Percentiles rank a stretch among this genome's conserved stretches.
These are phyloP conservation scores for Lytechinus pictus DNA, from an alignment of 35 echinoderm and acorn worm genomes.

Conservation along the genomic window DNA sequence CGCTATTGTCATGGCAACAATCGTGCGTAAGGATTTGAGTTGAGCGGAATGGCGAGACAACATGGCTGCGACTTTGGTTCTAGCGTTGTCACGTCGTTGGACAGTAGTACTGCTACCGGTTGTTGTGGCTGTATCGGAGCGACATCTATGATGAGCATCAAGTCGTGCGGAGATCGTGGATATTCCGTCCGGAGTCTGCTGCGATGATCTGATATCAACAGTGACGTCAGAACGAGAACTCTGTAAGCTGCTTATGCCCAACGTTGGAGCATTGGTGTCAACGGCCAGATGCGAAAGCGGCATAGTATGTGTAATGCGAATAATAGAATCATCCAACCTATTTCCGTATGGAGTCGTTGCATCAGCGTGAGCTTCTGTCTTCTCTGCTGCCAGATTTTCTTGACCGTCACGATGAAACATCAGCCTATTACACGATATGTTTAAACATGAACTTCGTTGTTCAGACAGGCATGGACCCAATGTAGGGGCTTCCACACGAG, in stretches of 20 bases:
- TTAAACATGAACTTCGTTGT: neutral
- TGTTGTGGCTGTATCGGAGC: neutral
- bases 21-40: neutral
- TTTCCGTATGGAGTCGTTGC: neutral
- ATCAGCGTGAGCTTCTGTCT: neutral
- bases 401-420: neutral
- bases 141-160: neutral
- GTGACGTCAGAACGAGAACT: neutral
- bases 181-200: neutral
- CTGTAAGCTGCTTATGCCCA: neutral
- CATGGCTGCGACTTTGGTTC: neutral
- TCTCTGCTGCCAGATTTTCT: neutral
- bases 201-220: neutral
- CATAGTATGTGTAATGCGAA: neutral
- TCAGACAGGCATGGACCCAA: neutral
- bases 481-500: neutral
- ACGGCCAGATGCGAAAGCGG: neutral
- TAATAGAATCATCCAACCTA: neutral
- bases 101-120: neutral
- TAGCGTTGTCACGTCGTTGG: neutral
- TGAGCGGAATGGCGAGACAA: neutral
- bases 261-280: neutral
- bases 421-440: neutral
- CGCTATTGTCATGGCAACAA: slow-evolving; percentile 16
- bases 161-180: neutral